Evolutionary conservation across 2,888 invertebrate species (phyloP), one percentile per base, ranked within the genome.

Genomic region (Mythimna lalbum): DNA sequence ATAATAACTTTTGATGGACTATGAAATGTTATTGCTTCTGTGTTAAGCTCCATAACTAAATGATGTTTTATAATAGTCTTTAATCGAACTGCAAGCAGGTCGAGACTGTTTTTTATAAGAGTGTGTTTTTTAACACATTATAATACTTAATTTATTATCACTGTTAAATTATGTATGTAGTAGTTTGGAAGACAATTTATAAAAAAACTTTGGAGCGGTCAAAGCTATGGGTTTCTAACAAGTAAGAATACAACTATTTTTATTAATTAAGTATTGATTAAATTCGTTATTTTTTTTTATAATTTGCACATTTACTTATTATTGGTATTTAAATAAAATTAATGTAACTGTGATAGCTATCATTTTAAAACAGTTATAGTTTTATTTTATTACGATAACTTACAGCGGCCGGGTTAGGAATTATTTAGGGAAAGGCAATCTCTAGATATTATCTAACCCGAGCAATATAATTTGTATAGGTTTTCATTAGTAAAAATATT

Each of bases 1-100:
- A 76, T 66, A 67, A 21, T 36, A 62, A n/a, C 62, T 64, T 75
- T 76, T 64, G 27, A 76, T 67, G 47, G 31, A 55, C 66, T 69
- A 63, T 60, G 60, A 63, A 62, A 62, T 55, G n/a, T 61, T 59
- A 65, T 63, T 53, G 39, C 21, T 9, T 60, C 19, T 78, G 57
- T 61, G 33, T 49, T 23, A 33, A 43, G 21, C 5, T 21, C 27
- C 0, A 0, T 7, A 5, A 1, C 1, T 19, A 5, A 19, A 0
- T 50, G n/a, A 39, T 43, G 1, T 2, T 5, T 12, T 10, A 52
- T 23, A 12, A 7, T 17, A 17, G 1, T 2, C 6, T 12, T 10
- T 56, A 43, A 23, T 0, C 12, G 1, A 19, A 21, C 10, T 0
- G 0, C 0, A 0, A 1, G 19, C 33, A 19, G 14, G 31, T 69